Evolutionary conservation across 2,888 invertebrate genomes (phyloP).

Genomic region (Notodonta ziczac): DNA sequence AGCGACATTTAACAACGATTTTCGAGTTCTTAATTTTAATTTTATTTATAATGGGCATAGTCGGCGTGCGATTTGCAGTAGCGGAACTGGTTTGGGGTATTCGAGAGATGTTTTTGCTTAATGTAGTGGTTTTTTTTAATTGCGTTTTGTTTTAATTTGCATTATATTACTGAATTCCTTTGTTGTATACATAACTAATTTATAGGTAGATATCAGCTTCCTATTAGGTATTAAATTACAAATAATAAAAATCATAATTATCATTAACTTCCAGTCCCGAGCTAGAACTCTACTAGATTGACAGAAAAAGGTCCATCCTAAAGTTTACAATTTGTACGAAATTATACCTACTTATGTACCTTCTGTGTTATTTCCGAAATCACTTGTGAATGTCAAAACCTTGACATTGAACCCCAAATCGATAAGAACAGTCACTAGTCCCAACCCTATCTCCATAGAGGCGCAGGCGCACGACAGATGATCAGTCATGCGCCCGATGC

Average conservation of each 20-base stretch:
- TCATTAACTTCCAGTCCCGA: no score
- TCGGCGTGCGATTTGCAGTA: not conserved
- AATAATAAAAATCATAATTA: no score
- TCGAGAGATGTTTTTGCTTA: not conserved
- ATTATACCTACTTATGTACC: no score
- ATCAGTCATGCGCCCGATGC: conserved; percentile 84
- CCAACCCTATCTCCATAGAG: conserved; percentile 64
- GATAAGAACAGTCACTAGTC: conserved; percentile 33
- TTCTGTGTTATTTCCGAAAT: no score
- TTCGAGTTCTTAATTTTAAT: conserved; percentile 4
- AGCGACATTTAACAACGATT: conserved; percentile 2
- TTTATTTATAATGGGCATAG: not conserved
- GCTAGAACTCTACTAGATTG: no score
- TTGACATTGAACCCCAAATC: conserved; percentile 20
- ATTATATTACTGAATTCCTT: no score
- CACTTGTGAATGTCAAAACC: conserved; percentile 7
- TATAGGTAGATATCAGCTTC: no score
- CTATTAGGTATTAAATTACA: no score
- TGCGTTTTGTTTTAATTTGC: not conserved
- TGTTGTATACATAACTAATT: no score
- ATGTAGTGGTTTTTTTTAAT: not conserved
- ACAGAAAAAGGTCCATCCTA: no score
- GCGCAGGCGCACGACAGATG: conserved; percentile 83
- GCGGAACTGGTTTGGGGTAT: not conserved
- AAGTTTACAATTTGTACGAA: no score